phyloP scores from a whole-genome alignment of 1,140 invertebrate species.

The Nephila pilipes region DNA sequence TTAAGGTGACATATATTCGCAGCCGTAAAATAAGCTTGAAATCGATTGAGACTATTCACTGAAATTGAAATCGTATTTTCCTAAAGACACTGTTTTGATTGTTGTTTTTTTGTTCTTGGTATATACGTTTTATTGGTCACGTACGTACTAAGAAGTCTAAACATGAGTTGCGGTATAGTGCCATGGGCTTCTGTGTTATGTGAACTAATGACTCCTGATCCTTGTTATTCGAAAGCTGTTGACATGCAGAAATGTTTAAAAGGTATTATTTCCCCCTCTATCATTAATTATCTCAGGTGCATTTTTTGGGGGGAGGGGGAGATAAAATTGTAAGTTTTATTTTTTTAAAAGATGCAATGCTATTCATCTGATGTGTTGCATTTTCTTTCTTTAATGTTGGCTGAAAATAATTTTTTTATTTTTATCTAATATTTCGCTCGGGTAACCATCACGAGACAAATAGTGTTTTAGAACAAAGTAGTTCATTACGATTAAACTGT shows the following conservation, averaged over 20 bases:
- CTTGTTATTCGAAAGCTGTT: constrained; percentile 64
- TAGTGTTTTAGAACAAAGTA: too few relatives aligned
- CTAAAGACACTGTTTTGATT: neutral
- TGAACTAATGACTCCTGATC: constrained; percentile 74
- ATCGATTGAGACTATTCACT: neutral
- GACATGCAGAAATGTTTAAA: constrained; percentile 72
- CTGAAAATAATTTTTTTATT: too few relatives aligned
- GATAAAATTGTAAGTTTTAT: too few relatives aligned
- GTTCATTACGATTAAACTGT: too few relatives aligned
- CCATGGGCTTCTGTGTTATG: constrained; percentile 71
- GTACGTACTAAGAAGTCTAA: neutral
- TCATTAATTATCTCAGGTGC: neutral
- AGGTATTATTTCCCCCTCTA: constrained; percentile 1
- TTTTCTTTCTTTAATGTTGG: too few relatives aligned
- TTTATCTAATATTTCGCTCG: too few relatives aligned
- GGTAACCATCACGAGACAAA: too few relatives aligned
- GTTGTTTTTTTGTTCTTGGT: neutral
- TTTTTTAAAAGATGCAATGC: too few relatives aligned
- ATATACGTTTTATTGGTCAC: neutral
- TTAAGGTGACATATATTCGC: neutral
- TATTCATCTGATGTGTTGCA: too few relatives aligned
- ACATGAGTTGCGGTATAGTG: constrained; percentile 74
- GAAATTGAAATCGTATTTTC: neutral
- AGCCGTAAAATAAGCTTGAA: neutral
- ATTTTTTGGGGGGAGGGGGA: too few relatives aligned